phyloP scores from a whole-genome alignment of 2,113 vertebrate genomes.

The Salvator merianae region DNA sequence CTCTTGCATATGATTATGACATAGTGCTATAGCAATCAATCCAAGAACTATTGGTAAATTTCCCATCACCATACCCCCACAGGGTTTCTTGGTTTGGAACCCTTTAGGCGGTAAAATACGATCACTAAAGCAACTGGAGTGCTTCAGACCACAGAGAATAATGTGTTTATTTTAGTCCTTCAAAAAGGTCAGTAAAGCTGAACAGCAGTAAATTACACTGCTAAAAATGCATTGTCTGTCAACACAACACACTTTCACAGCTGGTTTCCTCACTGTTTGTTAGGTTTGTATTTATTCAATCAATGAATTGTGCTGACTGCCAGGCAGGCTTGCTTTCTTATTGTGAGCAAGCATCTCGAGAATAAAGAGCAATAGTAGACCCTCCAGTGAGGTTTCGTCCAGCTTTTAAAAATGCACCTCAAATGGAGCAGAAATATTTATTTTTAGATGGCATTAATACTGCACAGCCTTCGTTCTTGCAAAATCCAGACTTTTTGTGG shows the following conservation, averaged over 20 bases:
- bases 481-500: background rate
- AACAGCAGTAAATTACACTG: constrained; percentile 67
- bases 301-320: constrained; percentile 41
- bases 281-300: constrained; percentile 57
- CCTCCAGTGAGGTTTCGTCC: background rate
- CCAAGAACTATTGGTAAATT: constrained; percentile 43
- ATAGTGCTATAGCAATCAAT: constrained; percentile 16
- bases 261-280: constrained; percentile 44
- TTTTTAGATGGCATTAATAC: constrained; percentile 11
- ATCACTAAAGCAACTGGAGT: constrained; percentile 54
- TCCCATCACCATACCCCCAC: constrained; percentile 28
- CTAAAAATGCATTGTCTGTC: constrained; percentile 66
- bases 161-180: constrained; percentile 74
- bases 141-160: constrained; percentile 58
- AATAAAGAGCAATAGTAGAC: constrained; percentile 9
- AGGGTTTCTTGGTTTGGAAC: constrained; percentile 48
- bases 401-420: background rate
- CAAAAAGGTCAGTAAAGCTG: constrained; percentile 72
- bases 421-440: background rate
- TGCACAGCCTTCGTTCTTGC: background rate
- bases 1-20: constrained; percentile 15
- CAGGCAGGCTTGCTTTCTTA: constrained; percentile 27
- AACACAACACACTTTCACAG: constrained; percentile 60
- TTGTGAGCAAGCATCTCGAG: constrained; percentile 39
- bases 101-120: constrained; percentile 51